Conservation (phyloP, 2,888 invertebrate species). For the Lasioglossum malachurum region DNA sequence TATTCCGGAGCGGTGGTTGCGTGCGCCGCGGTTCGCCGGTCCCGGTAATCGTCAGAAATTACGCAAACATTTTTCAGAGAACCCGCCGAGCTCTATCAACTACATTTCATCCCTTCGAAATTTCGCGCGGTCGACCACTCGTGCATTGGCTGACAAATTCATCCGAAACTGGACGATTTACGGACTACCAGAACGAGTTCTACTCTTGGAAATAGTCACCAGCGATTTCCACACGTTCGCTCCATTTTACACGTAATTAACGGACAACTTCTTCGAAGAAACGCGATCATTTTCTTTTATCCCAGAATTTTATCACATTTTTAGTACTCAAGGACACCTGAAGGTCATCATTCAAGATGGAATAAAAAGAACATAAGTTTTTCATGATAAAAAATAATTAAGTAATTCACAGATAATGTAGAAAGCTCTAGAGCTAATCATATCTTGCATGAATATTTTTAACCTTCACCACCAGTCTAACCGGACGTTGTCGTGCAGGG, state of each 20-base stretch:
- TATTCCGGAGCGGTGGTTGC: constrained; percentile 65
- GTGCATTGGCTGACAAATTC: background rate
- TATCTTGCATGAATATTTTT: background rate
- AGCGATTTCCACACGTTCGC: background rate
- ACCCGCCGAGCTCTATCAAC: background rate
- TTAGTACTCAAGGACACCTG: no score
- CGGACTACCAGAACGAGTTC: no score
- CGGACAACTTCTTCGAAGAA: no score
- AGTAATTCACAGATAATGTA: no score
- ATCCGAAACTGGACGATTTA: no score
- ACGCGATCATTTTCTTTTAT: no score
- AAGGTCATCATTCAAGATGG: no score
- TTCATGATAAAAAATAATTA: no score
- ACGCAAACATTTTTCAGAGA: constrained; percentile 53
- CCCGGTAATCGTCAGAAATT: constrained; percentile 65
- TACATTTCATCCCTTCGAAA: background rate
- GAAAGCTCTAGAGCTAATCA: no score
- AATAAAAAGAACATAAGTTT: no score
- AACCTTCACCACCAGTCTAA: background rate
- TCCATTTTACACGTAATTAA: background rate
- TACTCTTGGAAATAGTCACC: no score
- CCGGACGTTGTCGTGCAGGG: background rate
- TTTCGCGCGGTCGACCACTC: background rate
- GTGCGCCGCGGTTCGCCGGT: constrained; percentile 62
- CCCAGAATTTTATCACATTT: no score